Base-by-base conservation (phyloP, 2,888 invertebrate genomes). In the Drosophila vallismaia region DNA sequence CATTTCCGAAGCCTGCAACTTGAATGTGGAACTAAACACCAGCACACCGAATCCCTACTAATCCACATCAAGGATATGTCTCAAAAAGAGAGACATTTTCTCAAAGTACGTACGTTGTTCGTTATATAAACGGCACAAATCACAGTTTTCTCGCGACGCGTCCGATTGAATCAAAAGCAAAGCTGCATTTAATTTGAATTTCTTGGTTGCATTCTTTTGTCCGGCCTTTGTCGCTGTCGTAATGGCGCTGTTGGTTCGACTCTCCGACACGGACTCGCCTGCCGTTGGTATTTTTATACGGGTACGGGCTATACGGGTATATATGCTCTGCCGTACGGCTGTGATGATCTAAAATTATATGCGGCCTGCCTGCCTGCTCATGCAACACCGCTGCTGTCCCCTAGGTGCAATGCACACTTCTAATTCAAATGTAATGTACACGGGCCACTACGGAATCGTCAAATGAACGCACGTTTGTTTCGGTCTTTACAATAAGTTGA, bases 341-440 rank as follows among this genome's bases (percentile, higher is more conserved):
- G 69, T 84, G 84, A 79, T 77, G 79, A 76, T 82, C 84, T 86
- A 84, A 79, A 84, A 84, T 84, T 86, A 84, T 84, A 84, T 78
- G 73, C 55, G 63, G 40, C 53, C 36, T 51, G 73, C 60, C 28
- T 14, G 14, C 19, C 48, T 48, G 69, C 64, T 63, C 33, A 55
- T 52, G 55, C 66, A 67, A 52, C 54, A 50, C 42, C 52, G 51
- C 49, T 45, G 53, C 55, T 56, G 57, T 49, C 58, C 62, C 62
- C 54, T 73, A 58, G 67, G 51, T 79, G 86, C 83, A 84, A 84
- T 77, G 63, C 58, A 84, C 86, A 86, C 86, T 79, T 86, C 79
- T 86, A 86, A 84, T 84, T 84, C 69, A 72, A 76, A 68, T 84
- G 81, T 81, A 86, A 84, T 77, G 71, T 77, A 81, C 63, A 79